Conservation (phyloP, 1,140 invertebrate species). For the Macrostomum lignano region DNA sequence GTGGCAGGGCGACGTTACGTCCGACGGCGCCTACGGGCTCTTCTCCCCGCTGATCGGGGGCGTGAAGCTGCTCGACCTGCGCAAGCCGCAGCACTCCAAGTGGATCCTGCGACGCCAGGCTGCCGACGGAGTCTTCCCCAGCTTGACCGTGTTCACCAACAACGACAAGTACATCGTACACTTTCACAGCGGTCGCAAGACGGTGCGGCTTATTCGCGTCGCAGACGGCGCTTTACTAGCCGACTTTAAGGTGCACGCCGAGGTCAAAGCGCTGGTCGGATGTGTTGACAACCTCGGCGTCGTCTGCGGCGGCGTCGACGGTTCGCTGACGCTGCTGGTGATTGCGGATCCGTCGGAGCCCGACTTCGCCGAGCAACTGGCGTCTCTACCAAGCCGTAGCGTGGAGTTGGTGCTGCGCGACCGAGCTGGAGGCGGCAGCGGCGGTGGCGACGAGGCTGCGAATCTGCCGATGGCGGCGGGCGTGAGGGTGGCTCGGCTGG, state of each 20-base stretch:
- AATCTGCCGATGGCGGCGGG: too few relatives aligned
- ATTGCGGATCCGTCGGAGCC: slow-evolving; percentile 65
- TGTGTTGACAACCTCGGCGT: slow-evolving; percentile 39
- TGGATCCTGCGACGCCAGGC: slow-evolving; percentile 53
- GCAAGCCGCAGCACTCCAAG: slow-evolving; percentile 39
- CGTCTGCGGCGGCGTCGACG: too few relatives aligned
- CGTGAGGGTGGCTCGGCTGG: too few relatives aligned
- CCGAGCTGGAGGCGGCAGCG: too few relatives aligned
- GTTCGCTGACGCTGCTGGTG: slow-evolving; percentile 60
- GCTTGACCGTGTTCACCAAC: slow-evolving; percentile 67
- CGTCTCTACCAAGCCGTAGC: too few relatives aligned
- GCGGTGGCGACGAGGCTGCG: too few relatives aligned
- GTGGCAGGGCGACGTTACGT: slow-evolving; percentile 31
- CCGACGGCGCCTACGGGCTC: slow-evolving; percentile 45
- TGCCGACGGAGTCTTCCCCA: slow-evolving; percentile 80
- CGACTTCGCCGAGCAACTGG: too few relatives aligned
- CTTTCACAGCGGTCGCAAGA: slow-evolving; percentile 70
- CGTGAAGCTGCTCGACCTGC: slow-evolving; percentile 36
- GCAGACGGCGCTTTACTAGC: slow-evolving; percentile 58
- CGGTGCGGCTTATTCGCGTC: slow-evolving; percentile 59
- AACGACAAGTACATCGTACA: slow-evolving; percentile 78
- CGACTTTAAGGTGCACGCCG: slow-evolving; percentile 62
- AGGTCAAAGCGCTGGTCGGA: slow-evolving; percentile 49
- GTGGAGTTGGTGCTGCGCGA: too few relatives aligned
- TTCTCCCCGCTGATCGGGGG: slow-evolving; percentile 70